Conservation (phyloP, 2,888 invertebrate genomes). For the Andricus quercusramuli region DNA sequence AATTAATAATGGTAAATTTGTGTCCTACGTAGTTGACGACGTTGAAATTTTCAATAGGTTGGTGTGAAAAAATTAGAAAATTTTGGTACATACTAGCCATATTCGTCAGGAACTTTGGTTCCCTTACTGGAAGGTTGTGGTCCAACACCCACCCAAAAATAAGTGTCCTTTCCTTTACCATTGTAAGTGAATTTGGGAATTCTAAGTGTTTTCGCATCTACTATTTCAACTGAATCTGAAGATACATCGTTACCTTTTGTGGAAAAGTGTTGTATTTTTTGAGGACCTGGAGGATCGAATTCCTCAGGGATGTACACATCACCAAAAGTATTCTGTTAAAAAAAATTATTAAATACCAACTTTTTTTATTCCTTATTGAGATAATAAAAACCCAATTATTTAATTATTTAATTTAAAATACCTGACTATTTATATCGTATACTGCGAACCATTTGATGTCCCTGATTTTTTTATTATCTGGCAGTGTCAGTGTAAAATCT, state of each 20-base stretch:
- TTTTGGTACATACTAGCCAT: slow-evolving; percentile 90
- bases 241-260: slow-evolving; percentile 84
- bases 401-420: slow-evolving; percentile 60
- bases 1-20: too few species aligned
- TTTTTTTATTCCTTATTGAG: background rate
- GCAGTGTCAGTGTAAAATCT: slow-evolving; percentile 89
- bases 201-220: slow-evolving; percentile 90
- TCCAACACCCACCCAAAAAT: slow-evolving; percentile 94
- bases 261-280: slow-evolving; percentile 82
- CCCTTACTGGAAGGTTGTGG: slow-evolving; percentile 92
- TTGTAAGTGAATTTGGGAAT: slow-evolving; percentile 89
- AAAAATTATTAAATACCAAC: slow-evolving; percentile 16
- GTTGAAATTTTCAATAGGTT: background rate
- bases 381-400: background rate
- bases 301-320: slow-evolving; percentile 95
- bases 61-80: background rate
- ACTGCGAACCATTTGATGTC: slow-evolving; percentile 94
- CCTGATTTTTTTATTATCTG: slow-evolving; percentile 91
- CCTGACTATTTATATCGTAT: slow-evolving; percentile 91
- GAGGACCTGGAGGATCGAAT: slow-evolving; percentile 90
- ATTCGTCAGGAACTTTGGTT: slow-evolving; percentile 91
- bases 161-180: slow-evolving; percentile 87
- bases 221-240: slow-evolving; percentile 86
- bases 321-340: slow-evolving; percentile 88
- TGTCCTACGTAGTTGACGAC: too few species aligned